phyloP scores from a whole-genome alignment of 2,113 vertebrate genomes.

The Podilymbus podiceps region DNA sequence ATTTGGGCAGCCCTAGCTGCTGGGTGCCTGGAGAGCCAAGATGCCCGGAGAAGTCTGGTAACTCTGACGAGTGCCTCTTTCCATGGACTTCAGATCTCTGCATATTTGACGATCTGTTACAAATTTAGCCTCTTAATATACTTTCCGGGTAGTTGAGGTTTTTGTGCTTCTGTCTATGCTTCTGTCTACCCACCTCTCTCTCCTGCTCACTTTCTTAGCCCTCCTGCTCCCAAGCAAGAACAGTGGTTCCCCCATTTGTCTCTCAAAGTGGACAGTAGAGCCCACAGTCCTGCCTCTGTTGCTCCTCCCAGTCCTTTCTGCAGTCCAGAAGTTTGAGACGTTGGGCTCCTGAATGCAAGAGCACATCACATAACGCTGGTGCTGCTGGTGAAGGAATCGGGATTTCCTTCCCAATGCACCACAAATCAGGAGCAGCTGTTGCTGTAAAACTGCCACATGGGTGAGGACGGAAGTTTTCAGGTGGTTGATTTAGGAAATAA shows the following conservation, averaged over 20 bases:
- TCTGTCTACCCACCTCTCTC: not conserved
- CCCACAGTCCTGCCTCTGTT: not conserved
- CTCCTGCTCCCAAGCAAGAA: not conserved
- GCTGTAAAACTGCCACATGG: not conserved
- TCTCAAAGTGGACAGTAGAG: not conserved
- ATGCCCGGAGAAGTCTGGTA: not conserved
- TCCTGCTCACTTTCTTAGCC: not conserved
- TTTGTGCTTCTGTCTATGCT: not conserved
- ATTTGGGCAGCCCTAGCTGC: not conserved
- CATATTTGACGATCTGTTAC: not conserved
- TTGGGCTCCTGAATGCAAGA: not conserved
- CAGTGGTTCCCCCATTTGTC: not conserved
- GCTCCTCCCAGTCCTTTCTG: not conserved
- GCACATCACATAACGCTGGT: rapidly evolving
- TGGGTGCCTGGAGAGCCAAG: not conserved
- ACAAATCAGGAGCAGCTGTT: not conserved
- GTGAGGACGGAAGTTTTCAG: not conserved
- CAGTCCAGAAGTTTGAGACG: not conserved
- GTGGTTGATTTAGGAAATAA: not conserved
- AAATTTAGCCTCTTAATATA: not conserved
- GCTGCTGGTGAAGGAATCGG: not conserved
- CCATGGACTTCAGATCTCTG: rapidly evolving
- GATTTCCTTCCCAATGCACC: not conserved
- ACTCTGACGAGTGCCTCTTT: not conserved
- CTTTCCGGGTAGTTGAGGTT: not conserved